A percentile compares a stretch with the other conserved stretches of the same genome.
These are phyloP conservation scores for Lutjanus erythropterus DNA, from an alignment of 2,113 vertebrate genomes.

Conservation along the genomic window DNA sequence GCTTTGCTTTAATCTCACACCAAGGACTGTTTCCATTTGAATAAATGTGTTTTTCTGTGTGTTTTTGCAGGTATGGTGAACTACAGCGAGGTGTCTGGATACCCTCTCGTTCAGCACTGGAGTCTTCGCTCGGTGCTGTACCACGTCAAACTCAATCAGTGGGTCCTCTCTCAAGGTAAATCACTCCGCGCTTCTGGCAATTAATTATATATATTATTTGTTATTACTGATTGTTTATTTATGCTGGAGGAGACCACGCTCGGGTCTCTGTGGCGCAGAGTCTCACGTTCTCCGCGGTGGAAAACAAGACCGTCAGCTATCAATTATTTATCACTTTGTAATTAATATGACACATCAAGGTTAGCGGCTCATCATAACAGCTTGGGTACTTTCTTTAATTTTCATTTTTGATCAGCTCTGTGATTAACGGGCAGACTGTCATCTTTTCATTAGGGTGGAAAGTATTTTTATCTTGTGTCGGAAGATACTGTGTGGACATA, in stretches of 20 bases:
- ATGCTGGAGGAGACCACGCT: constrained; percentile 6
- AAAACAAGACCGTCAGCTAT: constrained; percentile 14
- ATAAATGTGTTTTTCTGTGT: constrained; percentile 13
- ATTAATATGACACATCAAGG: constrained; percentile 58
- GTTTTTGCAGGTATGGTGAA: constrained; percentile 90
- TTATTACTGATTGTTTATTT: constrained; percentile 37
- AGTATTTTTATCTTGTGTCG: neutral
- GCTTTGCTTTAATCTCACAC: neutral
- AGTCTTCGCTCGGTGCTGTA: constrained; percentile 94
- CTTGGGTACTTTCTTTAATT: constrained; percentile 35
- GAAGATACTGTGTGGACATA: neutral
- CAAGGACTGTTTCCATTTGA: neutral
- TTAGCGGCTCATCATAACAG: constrained; percentile 47
- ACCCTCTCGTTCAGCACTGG: constrained; percentile 96
- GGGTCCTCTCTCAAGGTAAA: constrained; percentile 94
- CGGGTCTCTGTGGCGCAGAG: constrained; percentile 7
- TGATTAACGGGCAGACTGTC: constrained; percentile 3
- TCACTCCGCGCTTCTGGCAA: neutral
- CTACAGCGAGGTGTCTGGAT: constrained; percentile 98
- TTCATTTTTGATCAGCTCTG: constrained; percentile 32
- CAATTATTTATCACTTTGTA: constrained; percentile 41
- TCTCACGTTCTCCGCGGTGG: neutral
- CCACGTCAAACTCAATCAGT: constrained; percentile 95
- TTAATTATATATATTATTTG: constrained; percentile 19
- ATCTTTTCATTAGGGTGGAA: neutral